Evolutionary conservation across 2,888 invertebrate genomes (phyloP).

Genomic region (Teleogryllus oceanicus): DNA sequence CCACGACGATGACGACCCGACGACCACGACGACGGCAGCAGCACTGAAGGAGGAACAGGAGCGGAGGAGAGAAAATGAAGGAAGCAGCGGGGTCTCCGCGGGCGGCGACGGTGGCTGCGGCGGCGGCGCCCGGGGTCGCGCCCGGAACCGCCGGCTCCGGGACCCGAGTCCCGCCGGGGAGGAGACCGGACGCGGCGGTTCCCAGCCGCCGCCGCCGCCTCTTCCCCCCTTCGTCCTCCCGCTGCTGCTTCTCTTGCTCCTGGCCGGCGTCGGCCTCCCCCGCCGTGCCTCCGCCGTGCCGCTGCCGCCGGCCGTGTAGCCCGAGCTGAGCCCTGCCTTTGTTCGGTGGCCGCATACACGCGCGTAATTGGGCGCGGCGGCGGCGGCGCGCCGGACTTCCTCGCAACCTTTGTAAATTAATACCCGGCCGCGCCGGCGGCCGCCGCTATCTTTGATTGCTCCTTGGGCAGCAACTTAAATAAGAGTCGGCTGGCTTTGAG

Average conservation of each 20-base stretch:
- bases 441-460: conserved; percentile 9
- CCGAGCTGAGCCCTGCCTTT: conserved; percentile 1
- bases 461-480: conserved; percentile 7
- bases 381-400: conserved; percentile 28
- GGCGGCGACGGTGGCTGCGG: background rate
- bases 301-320: background rate
- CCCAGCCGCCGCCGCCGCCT: background rate
- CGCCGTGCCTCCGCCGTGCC: background rate
- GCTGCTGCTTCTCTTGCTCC: background rate
- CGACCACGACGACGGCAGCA: background rate
- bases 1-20: too few species aligned
- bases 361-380: conserved; percentile 6
- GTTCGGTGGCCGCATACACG: conserved; percentile 18
- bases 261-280: background rate
- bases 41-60: background rate
- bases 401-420: conserved; percentile 32
- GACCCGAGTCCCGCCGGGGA: background rate
- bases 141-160: conserved; percentile 1
- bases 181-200: background rate
- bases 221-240: background rate
- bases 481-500: conserved; percentile 1
- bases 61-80: too few species aligned
- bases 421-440: conserved; percentile 21
- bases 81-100: background rate
- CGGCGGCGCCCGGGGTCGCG: background rate